Percentiles rank a stretch among this genome's conserved stretches.
Evolutionary conservation across 1,140 invertebrate species (phyloP).

Genomic region (Ylistrum balloti): DNA sequence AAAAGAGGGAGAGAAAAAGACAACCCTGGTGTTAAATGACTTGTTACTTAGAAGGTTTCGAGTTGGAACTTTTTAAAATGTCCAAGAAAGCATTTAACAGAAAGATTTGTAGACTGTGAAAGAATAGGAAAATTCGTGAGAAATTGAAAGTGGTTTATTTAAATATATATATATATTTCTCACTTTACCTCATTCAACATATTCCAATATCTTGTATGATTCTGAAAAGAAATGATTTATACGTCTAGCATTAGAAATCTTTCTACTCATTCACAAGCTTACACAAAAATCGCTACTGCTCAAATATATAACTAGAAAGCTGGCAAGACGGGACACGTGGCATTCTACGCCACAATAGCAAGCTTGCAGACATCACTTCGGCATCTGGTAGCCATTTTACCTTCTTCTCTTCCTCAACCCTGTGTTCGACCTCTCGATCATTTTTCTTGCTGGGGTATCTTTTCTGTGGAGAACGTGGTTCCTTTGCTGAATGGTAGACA

Average conservation of each 20-base stretch:
- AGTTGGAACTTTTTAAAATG: background rate
- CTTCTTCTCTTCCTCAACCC: constrained; percentile 24
- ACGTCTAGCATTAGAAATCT: background rate
- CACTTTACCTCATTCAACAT: constrained; percentile 23
- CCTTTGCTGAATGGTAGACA: background rate
- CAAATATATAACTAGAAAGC: background rate
- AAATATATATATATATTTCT: background rate
- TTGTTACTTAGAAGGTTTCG: background rate
- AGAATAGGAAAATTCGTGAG: background rate
- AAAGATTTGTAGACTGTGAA: background rate
- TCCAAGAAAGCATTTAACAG: background rate
- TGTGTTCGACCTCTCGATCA: background rate
- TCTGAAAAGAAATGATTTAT: constrained; percentile 35
- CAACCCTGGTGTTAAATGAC: background rate
- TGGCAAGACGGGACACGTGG: background rate
- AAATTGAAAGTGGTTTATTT: background rate
- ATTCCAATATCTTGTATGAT: constrained; percentile 28
- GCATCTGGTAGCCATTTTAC: constrained; percentile 32
- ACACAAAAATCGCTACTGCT: background rate
- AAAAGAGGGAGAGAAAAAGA: background rate
- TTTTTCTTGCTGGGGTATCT: background rate
- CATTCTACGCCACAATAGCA: background rate
- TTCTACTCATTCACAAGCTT: background rate
- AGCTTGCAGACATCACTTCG: background rate
- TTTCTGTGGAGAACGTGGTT: background rate